Evolutionary conservation across 1,140 invertebrate species (phyloP).

Genomic region (Anastrepha obliqua): DNA sequence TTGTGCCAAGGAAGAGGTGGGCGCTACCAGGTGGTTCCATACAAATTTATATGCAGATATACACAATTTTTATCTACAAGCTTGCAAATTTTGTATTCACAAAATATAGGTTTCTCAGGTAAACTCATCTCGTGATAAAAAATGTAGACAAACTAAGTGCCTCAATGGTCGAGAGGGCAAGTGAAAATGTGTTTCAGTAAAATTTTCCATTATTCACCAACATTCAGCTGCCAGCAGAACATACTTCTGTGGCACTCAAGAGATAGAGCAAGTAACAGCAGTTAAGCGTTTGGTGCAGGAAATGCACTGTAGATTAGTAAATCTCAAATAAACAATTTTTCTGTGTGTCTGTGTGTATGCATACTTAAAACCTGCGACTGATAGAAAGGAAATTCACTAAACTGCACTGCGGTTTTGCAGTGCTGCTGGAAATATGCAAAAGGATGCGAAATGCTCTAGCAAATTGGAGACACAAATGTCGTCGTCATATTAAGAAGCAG

Average conservation of each 20-base stretch:
- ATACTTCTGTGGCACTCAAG: background rate
- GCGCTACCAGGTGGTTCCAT: too few relatives aligned
- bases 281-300: background rate
- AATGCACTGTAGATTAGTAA: constrained; percentile 5
- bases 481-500: background rate
- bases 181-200: constrained; percentile 15
- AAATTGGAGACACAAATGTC: background rate
- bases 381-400: background rate
- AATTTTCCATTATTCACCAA: background rate
- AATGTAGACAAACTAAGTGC: background rate
- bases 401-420: too few relatives aligned
- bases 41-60: too few relatives aligned
- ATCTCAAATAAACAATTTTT: background rate
- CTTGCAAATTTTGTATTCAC: too few relatives aligned
- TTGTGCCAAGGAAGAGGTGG: too few relatives aligned
- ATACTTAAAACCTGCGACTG: background rate
- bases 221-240: background rate
- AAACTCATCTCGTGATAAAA: background rate
- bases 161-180: background rate
- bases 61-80: too few relatives aligned
- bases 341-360: background rate
- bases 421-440: background rate
- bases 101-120: too few relatives aligned
- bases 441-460: background rate
- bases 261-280: background rate